Percentiles rank a stretch among this genome's conserved stretches.
These are phyloP conservation scores for Protosalanx chinensis DNA, from an alignment of 2,797 vertebrate genomes.

Conservation along the genomic window DNA sequence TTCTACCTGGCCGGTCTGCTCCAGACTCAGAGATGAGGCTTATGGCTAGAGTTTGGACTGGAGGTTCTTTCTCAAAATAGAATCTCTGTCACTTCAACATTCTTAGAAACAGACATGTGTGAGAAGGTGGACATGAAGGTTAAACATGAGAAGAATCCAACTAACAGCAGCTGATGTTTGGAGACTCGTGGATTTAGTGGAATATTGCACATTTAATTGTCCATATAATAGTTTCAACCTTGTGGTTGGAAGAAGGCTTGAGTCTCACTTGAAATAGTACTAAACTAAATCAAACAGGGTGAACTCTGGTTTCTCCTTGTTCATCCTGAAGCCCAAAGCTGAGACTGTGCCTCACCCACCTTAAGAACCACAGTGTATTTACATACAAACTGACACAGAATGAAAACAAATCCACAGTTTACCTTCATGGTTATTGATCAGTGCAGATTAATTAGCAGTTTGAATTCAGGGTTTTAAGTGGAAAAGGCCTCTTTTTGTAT, in stretches of 20 bases:
- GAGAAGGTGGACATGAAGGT: neutral
- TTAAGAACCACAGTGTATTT: neutral
- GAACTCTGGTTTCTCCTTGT: too few relatives aligned
- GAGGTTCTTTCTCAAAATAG: neutral
- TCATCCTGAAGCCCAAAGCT: too few relatives aligned
- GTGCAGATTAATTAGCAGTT: slow-evolving; percentile 46
- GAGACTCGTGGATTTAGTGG: neutral
- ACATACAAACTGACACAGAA: neutral
- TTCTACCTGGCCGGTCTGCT: neutral
- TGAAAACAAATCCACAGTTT: slow-evolving; percentile 22
- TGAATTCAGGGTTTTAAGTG: slow-evolving; percentile 62
- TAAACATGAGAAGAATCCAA: neutral
- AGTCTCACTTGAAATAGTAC: too few relatives aligned
- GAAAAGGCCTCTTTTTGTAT: slow-evolving; percentile 70
- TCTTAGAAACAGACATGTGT: neutral
- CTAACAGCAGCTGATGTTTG: neutral
- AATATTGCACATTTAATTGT: neutral
- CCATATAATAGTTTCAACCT: neutral
- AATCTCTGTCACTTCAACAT: neutral
- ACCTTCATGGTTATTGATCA: slow-evolving; percentile 27
- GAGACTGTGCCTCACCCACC: too few relatives aligned
- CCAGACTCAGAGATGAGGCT: neutral
- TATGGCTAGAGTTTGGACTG: neutral
- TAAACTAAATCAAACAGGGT: too few relatives aligned
- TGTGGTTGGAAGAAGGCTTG: neutral